Conservation (phyloP, 1,140 invertebrate species). For the Hetaerina americana region DNA sequence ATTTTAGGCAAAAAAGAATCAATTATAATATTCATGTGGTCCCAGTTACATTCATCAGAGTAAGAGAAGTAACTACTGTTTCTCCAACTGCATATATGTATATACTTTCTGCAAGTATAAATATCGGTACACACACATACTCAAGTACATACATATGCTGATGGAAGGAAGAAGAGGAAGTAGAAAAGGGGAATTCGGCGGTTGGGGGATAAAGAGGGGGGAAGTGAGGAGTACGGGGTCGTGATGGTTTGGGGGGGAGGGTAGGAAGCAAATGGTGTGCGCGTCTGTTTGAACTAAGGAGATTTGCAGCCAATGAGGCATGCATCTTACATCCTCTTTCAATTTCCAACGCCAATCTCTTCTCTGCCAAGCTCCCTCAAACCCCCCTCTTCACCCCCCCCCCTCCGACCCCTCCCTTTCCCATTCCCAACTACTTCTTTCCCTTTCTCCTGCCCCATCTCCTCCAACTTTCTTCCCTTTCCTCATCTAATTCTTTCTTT, state of each 20-base stretch:
- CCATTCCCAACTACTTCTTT: background rate
- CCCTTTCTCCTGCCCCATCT: background rate
- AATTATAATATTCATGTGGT: too few relatives aligned
- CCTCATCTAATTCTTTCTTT: background rate
- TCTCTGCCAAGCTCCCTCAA: background rate
- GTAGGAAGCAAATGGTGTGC: too few relatives aligned
- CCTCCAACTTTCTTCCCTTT: background rate
- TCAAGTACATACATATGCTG: too few relatives aligned
- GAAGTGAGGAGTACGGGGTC: too few relatives aligned
- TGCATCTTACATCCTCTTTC: background rate
- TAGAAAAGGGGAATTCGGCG: too few relatives aligned
- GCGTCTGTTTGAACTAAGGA: background rate
- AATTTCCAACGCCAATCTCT: background rate
- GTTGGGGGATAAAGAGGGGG: background rate
- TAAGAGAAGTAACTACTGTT: too few relatives aligned
- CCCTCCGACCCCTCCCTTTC: background rate
- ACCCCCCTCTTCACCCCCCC: background rate
- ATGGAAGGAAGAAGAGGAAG: too few relatives aligned
- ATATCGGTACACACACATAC: too few relatives aligned
- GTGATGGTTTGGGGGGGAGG: background rate
- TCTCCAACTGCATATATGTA: too few relatives aligned
- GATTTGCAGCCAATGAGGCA: background rate
- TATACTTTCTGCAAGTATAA: too few relatives aligned
- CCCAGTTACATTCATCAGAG: too few relatives aligned
- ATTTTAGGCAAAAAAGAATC: too few relatives aligned